Percentiles rank a stretch among this genome's conserved stretches.
Evolutionary conservation across 1,140 invertebrate genomes (phyloP).

Genomic region (Zaprionus capensis): DNA sequence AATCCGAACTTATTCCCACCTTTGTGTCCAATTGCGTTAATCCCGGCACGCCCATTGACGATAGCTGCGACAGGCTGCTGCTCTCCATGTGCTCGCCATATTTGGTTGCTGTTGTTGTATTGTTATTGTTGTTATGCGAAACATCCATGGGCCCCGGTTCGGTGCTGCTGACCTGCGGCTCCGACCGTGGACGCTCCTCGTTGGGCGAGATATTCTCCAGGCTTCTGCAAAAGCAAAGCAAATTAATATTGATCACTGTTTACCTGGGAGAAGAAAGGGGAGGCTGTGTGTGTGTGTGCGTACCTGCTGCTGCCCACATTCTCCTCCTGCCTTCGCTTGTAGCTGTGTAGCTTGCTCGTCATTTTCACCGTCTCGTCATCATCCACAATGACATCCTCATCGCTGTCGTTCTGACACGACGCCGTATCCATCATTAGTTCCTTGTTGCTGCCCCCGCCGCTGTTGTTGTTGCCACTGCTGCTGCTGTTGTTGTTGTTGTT

Average conservation of each 20-base stretch:
- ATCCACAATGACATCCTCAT: conserved; percentile 83
- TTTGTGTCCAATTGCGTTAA: conserved; percentile 84
- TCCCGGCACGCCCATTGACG: conserved; percentile 77
- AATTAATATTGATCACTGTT: neutral
- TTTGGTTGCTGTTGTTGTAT: conserved; percentile 56
- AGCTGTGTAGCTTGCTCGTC: conserved; percentile 56
- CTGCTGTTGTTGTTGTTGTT: conserved; percentile 49
- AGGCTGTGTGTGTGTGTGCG: neutral
- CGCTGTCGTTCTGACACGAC: conserved; percentile 81
- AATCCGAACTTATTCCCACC: conserved; percentile 84
- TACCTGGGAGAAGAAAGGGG: neutral
- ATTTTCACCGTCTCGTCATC: conserved; percentile 80
- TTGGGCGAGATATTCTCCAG: conserved; percentile 72
- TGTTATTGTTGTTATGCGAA: conserved; percentile 61
- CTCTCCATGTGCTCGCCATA: conserved; percentile 74
- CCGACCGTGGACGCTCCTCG: conserved; percentile 77
- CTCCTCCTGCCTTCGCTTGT: conserved; percentile 73
- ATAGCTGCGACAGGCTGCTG: conserved; percentile 62
- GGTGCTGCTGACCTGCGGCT: conserved; percentile 81
- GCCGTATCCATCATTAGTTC: conserved; percentile 78
- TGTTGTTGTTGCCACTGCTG: conserved; percentile 50
- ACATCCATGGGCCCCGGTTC: conserved; percentile 72
- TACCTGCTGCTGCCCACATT: conserved; percentile 79
- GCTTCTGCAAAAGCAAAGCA: conserved; percentile 45
- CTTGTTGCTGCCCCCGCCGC: conserved; percentile 55